These are phyloP conservation scores for Priocnemis perturbator DNA, from an alignment of 2,888 invertebrate species.

Conservation along the genomic window DNA sequence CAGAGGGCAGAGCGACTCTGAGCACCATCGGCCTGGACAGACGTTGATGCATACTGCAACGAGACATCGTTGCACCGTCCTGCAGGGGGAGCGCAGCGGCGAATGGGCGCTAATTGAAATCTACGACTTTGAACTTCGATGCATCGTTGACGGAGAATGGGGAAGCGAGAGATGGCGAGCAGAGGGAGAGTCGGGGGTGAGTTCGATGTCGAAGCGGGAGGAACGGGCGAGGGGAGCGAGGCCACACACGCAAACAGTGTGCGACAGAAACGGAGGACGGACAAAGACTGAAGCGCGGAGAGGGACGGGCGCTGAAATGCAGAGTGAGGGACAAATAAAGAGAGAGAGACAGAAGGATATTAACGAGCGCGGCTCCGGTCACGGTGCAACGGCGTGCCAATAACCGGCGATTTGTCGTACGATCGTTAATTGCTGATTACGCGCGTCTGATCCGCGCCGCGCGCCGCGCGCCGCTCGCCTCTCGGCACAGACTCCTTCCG, in stretches of 20 bases:
- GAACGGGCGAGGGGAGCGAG: constrained; percentile 14
- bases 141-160: constrained; percentile 30
- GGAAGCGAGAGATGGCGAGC: not conserved
- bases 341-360: constrained; percentile 31
- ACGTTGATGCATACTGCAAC: constrained; percentile 56
- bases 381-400: constrained; percentile 29
- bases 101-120: constrained; percentile 66
- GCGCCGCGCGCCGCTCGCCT: constrained; percentile 26
- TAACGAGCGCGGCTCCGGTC: constrained; percentile 33
- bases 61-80: constrained; percentile 12
- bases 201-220: constrained; percentile 13
- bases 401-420: constrained; percentile 48
- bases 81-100: not conserved
- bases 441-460: constrained; percentile 27
- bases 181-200: constrained; percentile 21
- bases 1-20: constrained; percentile 17
- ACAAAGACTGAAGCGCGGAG: not conserved
- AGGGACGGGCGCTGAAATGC: not conserved
- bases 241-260: too few relatives aligned
- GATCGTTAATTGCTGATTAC: constrained; percentile 55
- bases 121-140: constrained; percentile 68
- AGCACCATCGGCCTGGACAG: constrained; percentile 18
- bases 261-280: not conserved
- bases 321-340: constrained; percentile 17
- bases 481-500: constrained; percentile 30